A percentile compares a stretch with the other conserved stretches of the same genome.
Evolutionary conservation across 1,140 invertebrate species (phyloP).

Genomic region (Tribolium madens): DNA sequence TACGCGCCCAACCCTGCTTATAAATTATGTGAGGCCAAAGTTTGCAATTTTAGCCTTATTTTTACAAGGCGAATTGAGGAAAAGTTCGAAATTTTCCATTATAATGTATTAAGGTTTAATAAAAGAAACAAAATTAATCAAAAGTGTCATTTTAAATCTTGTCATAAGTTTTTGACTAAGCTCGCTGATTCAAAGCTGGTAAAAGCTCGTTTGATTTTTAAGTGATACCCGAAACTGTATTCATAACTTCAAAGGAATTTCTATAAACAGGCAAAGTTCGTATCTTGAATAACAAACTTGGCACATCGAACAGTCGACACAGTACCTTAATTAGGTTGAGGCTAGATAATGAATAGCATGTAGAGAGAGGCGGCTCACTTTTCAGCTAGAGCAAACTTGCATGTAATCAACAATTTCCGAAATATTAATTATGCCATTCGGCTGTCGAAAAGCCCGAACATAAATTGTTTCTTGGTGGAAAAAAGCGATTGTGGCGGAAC

Average conservation of each 20-base stretch:
- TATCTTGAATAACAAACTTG: conserved; percentile 12
- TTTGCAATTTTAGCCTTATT: no score
- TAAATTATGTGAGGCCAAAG: no score
- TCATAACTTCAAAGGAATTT: conserved; percentile 10
- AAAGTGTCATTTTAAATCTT: no score
- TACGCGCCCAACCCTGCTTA: no score
- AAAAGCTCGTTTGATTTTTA: neutral
- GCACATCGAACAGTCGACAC: conserved; percentile 1
- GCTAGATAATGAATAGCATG: conserved; percentile 32
- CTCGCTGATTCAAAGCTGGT: neutral
- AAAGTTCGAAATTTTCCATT: no score
- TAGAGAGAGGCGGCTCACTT: conserved; percentile 1
- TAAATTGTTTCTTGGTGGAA: neutral
- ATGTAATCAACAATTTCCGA: conserved; percentile 25
- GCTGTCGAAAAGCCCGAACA: conserved; percentile 2
- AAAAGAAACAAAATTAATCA: no score
- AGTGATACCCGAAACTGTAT: conserved; percentile 11
- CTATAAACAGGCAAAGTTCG: conserved; percentile 15
- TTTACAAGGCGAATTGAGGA: no score
- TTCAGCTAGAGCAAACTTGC: neutral
- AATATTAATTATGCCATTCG: conserved; percentile 9
- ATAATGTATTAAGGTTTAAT: no score
- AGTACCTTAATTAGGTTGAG: conserved; percentile 36
- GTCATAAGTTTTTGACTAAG: no score
- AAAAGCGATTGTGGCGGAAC: conserved; percentile 22